Percentiles rank a stretch among this genome's conserved stretches.
These are phyloP conservation scores for Solen grandis DNA, from an alignment of 1,140 invertebrate genomes.

Conservation along the genomic window DNA sequence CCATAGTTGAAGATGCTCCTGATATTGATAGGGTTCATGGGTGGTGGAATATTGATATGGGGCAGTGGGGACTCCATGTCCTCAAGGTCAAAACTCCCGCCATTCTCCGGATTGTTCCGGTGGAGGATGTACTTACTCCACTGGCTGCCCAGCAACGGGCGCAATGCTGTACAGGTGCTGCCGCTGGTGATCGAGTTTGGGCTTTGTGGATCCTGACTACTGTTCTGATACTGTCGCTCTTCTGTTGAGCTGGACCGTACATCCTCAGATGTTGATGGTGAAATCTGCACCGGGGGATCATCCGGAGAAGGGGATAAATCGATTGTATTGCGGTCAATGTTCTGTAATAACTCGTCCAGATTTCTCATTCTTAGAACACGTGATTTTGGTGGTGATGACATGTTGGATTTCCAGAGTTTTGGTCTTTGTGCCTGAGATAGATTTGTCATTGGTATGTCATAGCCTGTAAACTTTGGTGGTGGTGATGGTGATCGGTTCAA, in stretches of 20 bases:
- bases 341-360: slow-evolving; percentile 69
- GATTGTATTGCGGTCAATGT: slow-evolving; percentile 73
- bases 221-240: slow-evolving; percentile 62
- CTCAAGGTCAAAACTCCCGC: slow-evolving; percentile 55
- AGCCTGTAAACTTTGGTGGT: slow-evolving; percentile 56
- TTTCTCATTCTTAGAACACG: slow-evolving; percentile 72
- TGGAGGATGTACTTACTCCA: slow-evolving; percentile 72
- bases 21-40: slow-evolving; percentile 74
- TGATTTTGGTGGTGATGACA: slow-evolving; percentile 72
- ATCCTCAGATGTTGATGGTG: slow-evolving; percentile 75
- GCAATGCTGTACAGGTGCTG: slow-evolving; percentile 65
- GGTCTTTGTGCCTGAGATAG: slow-evolving; percentile 52
- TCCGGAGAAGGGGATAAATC: slow-evolving; percentile 77
- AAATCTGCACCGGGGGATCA: slow-evolving; percentile 71
- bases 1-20: slow-evolving; percentile 71
- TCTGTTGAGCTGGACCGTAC: slow-evolving; percentile 75
- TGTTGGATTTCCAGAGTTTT: slow-evolving; percentile 62
- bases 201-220: slow-evolving; percentile 66
- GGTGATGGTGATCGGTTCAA: slow-evolving; percentile 60
- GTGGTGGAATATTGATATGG: slow-evolving; percentile 73
- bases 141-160: slow-evolving; percentile 71
- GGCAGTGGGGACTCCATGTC: slow-evolving; percentile 63
- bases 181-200: slow-evolving; percentile 72
- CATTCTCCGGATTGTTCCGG: slow-evolving; percentile 58
- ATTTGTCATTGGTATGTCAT: slow-evolving; percentile 56